These are phyloP conservation scores for Staurois parvus DNA, from an alignment of 2,797 vertebrate genomes.

Conservation along the genomic window DNA sequence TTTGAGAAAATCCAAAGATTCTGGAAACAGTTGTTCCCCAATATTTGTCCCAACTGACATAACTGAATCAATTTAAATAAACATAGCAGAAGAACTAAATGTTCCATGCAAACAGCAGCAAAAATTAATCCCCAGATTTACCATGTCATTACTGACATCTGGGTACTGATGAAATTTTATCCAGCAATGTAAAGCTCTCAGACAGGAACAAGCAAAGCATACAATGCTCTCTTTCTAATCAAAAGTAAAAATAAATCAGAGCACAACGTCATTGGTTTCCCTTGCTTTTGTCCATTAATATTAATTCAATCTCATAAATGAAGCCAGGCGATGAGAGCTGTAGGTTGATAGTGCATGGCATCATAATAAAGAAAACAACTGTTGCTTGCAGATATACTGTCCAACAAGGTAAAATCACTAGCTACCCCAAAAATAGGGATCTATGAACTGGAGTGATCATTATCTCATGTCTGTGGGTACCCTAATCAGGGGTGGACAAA, in stretches of 20 bases:
- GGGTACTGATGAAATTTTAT: constrained; percentile 25
- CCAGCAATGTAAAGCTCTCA: background rate
- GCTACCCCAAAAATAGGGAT: no score
- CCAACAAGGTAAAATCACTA: no score
- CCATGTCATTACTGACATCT: constrained; percentile 26
- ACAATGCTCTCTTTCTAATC: background rate
- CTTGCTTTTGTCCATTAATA: background rate
- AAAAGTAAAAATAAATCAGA: background rate
- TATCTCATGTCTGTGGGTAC: no score
- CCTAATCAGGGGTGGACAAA: no score
- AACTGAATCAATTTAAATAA: constrained; percentile 13
- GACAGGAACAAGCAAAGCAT: background rate
- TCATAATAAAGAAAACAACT: no score
- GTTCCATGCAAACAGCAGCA: background rate
- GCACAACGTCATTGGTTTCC: background rate
- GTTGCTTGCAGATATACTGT: no score
- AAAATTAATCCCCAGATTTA: constrained; percentile 13
- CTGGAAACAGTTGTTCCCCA: no score
- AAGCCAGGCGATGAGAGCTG: no score
- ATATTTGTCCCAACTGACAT: background rate
- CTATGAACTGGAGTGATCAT: no score
- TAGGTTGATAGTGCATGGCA: no score
- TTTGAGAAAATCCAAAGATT: no score
- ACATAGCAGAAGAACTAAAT: constrained; percentile 6
- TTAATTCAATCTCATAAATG: background rate